phyloP scores from a whole-genome alignment of 2,113 vertebrate genomes.

The Gallinago undulata region DNA sequence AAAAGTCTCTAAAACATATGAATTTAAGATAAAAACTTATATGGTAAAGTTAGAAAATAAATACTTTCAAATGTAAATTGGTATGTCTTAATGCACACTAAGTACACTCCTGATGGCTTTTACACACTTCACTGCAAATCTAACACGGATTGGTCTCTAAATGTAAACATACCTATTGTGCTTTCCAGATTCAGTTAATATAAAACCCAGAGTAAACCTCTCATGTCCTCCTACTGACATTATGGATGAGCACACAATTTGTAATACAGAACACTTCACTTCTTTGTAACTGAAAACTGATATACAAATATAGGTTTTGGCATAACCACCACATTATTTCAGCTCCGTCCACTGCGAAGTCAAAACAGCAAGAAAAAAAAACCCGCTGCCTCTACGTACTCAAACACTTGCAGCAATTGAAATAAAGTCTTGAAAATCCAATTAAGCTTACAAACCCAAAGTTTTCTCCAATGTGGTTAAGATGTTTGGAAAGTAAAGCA shows the following conservation, averaged over 20 bases:
- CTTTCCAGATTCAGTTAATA: not conserved
- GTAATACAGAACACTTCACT: not conserved
- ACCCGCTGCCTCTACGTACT: not conserved
- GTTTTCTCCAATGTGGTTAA: not conserved
- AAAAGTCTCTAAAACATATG: not conserved
- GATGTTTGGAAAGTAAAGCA: not conserved
- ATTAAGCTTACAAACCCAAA: not conserved
- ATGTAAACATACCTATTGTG: not conserved
- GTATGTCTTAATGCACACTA: not conserved
- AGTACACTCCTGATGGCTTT: not conserved
- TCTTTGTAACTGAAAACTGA: not conserved
- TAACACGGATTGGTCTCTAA: not conserved
- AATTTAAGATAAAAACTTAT: too few species aligned
- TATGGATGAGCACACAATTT: not conserved
- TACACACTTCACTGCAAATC: not conserved
- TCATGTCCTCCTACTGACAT: not conserved
- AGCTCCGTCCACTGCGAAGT: not conserved
- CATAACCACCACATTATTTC: not conserved
- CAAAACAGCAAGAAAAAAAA: not conserved
- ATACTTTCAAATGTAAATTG: not conserved
- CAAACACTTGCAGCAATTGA: not conserved
- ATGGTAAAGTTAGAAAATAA: not conserved
- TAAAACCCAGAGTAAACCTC: not conserved
- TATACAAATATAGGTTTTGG: not conserved
- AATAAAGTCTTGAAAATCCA: not conserved